Evolutionary conservation across 37 sponge, comb jelly and placozoan genomes (phyloP), one percentile per base, ranked within the genome.

Genomic region (Ephydatia muelleri): DNA sequence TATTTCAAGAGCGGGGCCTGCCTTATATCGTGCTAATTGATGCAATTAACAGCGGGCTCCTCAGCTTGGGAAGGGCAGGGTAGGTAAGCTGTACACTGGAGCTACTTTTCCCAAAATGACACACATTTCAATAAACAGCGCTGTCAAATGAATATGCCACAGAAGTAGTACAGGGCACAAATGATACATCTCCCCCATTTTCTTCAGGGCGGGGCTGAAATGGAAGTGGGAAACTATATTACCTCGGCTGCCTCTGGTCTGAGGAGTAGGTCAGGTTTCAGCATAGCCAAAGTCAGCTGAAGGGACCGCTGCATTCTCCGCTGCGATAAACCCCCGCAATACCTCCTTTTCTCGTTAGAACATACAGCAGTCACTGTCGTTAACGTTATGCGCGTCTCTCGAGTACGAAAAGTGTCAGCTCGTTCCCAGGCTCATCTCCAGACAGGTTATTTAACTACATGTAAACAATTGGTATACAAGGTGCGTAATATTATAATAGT

Each of bases 251-350:
- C 88, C 8, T 16, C 3, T 3, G 87, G 82, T 70, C 85, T 83
- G n/a, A 48, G 37, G 16, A 87, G 27, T 0, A 93, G 66, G 68
- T 93, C 94, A 49, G 94, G 94, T 69, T 93, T 93, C 49, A 93
- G 68, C 28, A 93, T 78, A 12, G 94, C 94, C 67, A 93, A 38
- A 34, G 94, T 90, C 23, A 93, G 85, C n/a, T 86, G 73, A 23
- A 90, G 82, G 57, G 57, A 57, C 6, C 57, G 57, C 16, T 57
- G 57, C 57, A 57, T 57, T 14, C 16, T 57, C 16, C 57, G 9
- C 57, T 57, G 9, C 19, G 57, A 57, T 21, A 57, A 4, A 43
- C 57, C 1, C 9, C 14, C 57, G 16, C 57, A 57, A 11, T 14
- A 57, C 57, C 16, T 57, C 57, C n/a, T n/a, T 57, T 1, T 16